Evolutionary conservation across 2,113 vertebrate genomes (phyloP), one percentile per base, ranked within the genome.

Genomic region (Neolamprologus cancellatus): DNA sequence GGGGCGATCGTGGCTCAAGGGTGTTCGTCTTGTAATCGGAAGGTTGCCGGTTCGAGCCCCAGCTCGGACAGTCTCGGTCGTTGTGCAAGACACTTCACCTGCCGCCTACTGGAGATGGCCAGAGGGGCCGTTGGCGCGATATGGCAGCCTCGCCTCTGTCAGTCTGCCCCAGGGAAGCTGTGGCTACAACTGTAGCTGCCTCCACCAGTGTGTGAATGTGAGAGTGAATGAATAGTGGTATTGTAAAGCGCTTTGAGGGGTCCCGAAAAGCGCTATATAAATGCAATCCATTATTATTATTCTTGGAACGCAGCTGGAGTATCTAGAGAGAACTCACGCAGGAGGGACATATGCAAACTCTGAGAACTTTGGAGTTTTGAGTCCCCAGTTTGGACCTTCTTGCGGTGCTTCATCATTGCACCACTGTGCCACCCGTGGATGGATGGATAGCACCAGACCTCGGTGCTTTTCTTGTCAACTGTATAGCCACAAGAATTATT

Each of bases 181-280:
- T 14, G 12, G 53, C 53, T 55, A 28, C 53, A 55, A 28, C 0
- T 28, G 53, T 55, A 55, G 23, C 53, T 28, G 53, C 23, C 53
- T 15, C 0, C 53, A 55, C 20, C 6, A 55, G 53, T 25, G 20
- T 2, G 0, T 54, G 52, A 54, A 53, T 53, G 0, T 53, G 6
- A 4, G 11, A 13, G 52, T 7, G 20, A 54, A 54, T 25, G 20
- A 54, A 54, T 54, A 25, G 12, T 54, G 12, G 20, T 0, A 25
- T 3, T 54, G n/a, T 20, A 53, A 13, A 54, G 52, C 0, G 1
- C 52, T 54, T 54, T 54, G 20, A 54, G 2, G 11, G 52, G 6
- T 23, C 52, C 52, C 0, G 0, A 54, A 54, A 54, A 54, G 11
- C 3, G 1, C 52, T 4, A 54, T 25, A 54, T 55, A 55, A 55